Evolutionary conservation across 2,888 invertebrate genomes (phyloP).

Genomic region (Steinernema carpocapsae): DNA sequence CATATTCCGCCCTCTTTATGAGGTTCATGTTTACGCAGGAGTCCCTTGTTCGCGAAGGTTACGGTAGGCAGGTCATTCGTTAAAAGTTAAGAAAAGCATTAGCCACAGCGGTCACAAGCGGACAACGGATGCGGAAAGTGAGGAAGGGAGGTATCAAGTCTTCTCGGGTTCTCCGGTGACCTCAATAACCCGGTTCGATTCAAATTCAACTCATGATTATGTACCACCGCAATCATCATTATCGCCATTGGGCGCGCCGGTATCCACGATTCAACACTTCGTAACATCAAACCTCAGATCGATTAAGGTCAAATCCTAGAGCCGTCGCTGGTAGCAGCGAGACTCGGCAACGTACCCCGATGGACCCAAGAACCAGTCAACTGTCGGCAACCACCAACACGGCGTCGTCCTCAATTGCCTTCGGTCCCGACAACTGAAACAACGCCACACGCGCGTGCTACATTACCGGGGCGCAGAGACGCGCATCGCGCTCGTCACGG

Average conservation of each 20-base stretch:
- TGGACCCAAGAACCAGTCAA: neutral
- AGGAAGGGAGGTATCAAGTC: too few relatives aligned
- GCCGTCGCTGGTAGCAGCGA: neutral
- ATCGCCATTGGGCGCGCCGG: slow-evolving; percentile 29
- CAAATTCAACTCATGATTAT: slow-evolving; percentile 28
- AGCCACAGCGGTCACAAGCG: too few relatives aligned
- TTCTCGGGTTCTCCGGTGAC: neutral
- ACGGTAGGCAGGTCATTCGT: neutral
- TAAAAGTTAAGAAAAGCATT: neutral
- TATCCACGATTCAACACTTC: slow-evolving; percentile 29
- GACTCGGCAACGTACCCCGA: too few relatives aligned
- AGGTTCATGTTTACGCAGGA: slow-evolving; percentile 21
- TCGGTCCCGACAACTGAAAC: slow-evolving; percentile 32
- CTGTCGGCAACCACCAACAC: slow-evolving; percentile 20
- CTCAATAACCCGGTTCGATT: slow-evolving; percentile 24
- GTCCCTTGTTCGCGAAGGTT: slow-evolving; percentile 3
- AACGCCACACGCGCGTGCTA: slow-evolving; percentile 14
- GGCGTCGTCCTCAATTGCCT: slow-evolving; percentile 31
- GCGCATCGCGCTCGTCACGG: slow-evolving; percentile 33
- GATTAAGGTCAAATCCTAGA: slow-evolving; percentile 31
- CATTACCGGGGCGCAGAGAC: slow-evolving; percentile 32
- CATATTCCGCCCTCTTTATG: slow-evolving; percentile 23
- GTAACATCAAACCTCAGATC: slow-evolving; percentile 31
- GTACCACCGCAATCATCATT: slow-evolving; percentile 33
- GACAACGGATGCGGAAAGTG: too few relatives aligned